A percentile compares a stretch with the other conserved stretches of the same genome.
Conservation (phyloP, 23 tunicate genomes). For the Corella eumyota region DNA sequence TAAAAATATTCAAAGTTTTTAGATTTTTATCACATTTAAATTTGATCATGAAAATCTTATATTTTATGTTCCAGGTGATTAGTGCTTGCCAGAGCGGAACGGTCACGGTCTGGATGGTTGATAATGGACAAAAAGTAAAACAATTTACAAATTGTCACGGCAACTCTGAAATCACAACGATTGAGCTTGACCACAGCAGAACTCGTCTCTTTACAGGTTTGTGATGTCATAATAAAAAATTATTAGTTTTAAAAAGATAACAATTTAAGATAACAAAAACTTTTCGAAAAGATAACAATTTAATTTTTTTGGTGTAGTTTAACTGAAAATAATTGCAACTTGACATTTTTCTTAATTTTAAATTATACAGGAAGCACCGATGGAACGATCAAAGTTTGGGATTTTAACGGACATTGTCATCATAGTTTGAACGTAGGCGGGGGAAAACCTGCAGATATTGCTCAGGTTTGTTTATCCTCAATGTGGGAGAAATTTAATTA, state of each 20-base stretch:
- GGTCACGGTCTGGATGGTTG: constrained; percentile 93
- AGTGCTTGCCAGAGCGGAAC: constrained; percentile 81
- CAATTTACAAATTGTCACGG: constrained; percentile 85
- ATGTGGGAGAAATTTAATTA: no score
- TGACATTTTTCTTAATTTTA: neutral
- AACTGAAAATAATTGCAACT: neutral
- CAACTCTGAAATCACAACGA: constrained; percentile 46
- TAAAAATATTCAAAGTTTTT: no score
- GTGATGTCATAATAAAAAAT: no score
- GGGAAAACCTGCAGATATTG: constrained; percentile 62
- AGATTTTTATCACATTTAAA: no score
- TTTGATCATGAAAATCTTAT: no score
- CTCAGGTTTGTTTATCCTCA: constrained; percentile 28
- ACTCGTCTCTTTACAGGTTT: constrained; percentile 65
- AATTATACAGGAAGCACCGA: constrained; percentile 61
- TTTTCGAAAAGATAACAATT: no score
- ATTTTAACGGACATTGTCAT: constrained; percentile 96
- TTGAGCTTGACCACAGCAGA: constrained; percentile 57
- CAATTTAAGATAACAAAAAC: neutral
- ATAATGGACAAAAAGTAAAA: constrained; percentile 90
- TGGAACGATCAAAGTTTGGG: constrained; percentile 92
- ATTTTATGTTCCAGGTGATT: constrained; percentile 81
- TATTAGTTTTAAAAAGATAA: neutral
- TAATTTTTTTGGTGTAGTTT: neutral
- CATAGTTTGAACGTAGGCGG: constrained; percentile 55